phyloP scores from a whole-genome alignment of 30 jellyfish, hydroid and myxozoan species.

The Haliclystus octoradiatus region DNA sequence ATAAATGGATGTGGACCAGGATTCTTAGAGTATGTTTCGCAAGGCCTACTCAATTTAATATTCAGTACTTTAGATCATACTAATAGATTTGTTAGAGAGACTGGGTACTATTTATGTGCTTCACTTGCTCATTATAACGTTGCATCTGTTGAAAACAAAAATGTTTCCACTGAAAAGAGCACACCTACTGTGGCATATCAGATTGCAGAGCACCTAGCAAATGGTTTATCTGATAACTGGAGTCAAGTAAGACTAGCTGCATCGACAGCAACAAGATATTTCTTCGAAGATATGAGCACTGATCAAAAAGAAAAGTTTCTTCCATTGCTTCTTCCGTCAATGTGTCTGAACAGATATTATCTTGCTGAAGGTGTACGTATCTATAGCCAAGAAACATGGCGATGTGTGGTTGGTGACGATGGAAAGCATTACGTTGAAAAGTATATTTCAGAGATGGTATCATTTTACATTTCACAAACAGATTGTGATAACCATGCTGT shows the following conservation, averaged over 20 bases:
- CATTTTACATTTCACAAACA: slow-evolving; percentile 71
- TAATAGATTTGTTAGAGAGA: slow-evolving; percentile 93
- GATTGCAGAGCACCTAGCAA: slow-evolving; percentile 50
- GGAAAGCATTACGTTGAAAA: slow-evolving; percentile 70
- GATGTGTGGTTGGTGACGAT: slow-evolving; percentile 58
- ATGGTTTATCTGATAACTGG: slow-evolving; percentile 95
- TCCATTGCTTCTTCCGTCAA: slow-evolving; percentile 68
- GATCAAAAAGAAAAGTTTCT: slow-evolving; percentile 43
- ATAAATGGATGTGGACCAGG: slow-evolving; percentile 82
- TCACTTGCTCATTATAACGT: slow-evolving; percentile 86
- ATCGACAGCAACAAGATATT: slow-evolving; percentile 92
- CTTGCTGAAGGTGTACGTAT: slow-evolving; percentile 96
- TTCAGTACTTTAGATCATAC: slow-evolving; percentile 72
- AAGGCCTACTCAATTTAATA: slow-evolving; percentile 61
- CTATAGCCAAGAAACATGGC: slow-evolving; percentile 93
- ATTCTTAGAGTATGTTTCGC: slow-evolving; percentile 41
- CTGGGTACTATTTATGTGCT: slow-evolving; percentile 89
- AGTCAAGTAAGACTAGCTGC: slow-evolving; percentile 99
- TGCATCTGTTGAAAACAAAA: slow-evolving; percentile 17
- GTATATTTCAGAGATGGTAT: slow-evolving; percentile 43
- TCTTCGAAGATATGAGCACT: slow-evolving; percentile 56
- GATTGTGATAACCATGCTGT: slow-evolving; percentile 95
- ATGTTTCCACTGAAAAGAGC: slow-evolving; percentile 17
- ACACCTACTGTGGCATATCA: slow-evolving; percentile 33
- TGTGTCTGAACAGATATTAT: slow-evolving; percentile 89